Base-by-base conservation (phyloP, 2,888 invertebrate species). In the Campoplex capitator region DNA sequence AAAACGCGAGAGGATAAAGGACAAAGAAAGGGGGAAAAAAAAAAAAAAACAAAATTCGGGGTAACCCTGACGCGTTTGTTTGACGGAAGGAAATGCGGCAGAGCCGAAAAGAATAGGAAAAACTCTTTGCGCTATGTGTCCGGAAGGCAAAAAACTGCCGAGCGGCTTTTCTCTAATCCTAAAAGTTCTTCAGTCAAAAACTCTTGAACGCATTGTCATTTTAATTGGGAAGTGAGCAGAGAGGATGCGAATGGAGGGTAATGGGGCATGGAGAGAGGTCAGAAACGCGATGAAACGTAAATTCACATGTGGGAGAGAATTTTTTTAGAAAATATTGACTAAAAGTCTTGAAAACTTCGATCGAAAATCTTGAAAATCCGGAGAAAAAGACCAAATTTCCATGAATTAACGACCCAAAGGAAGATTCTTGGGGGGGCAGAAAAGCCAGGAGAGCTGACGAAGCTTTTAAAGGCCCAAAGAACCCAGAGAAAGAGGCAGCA, bases 221-320 rank as follows among this genome's bases (percentile, higher is more conserved):
- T 87, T 89, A 90, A 91, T 90, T 90, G 88, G 88, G 68, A 65
- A 74, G 79, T 83, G 82, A 48, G 85, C 85, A 87, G 75, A 78
- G 77, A 78, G 87, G 78, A 75, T 77, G 75, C 75, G 88, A 89
- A 88, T 77, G 68, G 89, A 85, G 67, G 73, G 62, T 35, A 71
- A 82, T 71, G 79, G 48, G 13, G 38, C 45, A 42, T 45, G 23
- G 65, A 23, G 54, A n/a, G 67, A 71, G 67, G 35, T 32, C 58
- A 76, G 76, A 79, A 58, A 68, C 35, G 42, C 35, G 45, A 83
- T 76, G 58, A 83, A 83, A 28, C 68, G 18, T 45, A 16, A 28
- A 82, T 56, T n/a, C 35, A 42, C 11, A 16, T 16, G 28, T n/a
- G 58, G 45, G 18, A 28, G 38, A 58, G n/a, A 32, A 32, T 56